phyloP scores from a whole-genome alignment of 2,113 vertebrate genomes.

The Pelecanus crispus region DNA sequence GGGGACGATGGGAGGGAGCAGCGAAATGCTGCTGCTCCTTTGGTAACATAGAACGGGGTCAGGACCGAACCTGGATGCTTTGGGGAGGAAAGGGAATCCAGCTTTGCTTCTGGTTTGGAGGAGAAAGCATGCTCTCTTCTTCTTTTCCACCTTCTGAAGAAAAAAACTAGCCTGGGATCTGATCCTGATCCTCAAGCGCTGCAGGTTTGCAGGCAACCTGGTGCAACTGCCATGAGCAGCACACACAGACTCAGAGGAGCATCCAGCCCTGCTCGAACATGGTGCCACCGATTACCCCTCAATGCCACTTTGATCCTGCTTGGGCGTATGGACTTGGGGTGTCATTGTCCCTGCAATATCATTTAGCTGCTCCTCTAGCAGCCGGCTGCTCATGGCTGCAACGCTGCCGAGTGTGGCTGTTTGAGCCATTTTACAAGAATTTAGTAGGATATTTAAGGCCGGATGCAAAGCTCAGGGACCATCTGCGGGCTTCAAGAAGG shows the following conservation, averaged over 20 bases:
- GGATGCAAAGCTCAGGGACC: not conserved
- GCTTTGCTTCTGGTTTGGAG: not conserved
- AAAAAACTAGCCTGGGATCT: not conserved
- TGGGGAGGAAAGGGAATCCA: not conserved
- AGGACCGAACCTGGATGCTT: not conserved
- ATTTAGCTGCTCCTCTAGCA: not conserved
- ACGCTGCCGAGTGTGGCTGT: fast-evolving
- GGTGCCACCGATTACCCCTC: not conserved
- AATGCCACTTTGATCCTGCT: not conserved
- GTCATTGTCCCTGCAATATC: not conserved
- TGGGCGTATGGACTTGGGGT: not conserved
- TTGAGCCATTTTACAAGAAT: fast-evolving
- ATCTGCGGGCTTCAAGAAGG: not conserved
- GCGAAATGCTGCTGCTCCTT: not conserved
- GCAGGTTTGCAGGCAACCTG: not conserved
- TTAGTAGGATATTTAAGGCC: not conserved
- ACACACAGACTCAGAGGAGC: not conserved
- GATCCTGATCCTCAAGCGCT: not conserved
- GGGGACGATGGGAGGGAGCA: not conserved
- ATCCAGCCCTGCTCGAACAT: fast-evolving
- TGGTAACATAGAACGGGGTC: not conserved
- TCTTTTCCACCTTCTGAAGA: not conserved
- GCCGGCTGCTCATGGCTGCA: fast-evolving
- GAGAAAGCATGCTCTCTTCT: not conserved
- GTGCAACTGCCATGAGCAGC: fast-evolving